A percentile compares a stretch with the other conserved stretches of the same genome.
phyloP scores from a whole-genome alignment of 1,140 invertebrate species.

The Formica selysi region DNA sequence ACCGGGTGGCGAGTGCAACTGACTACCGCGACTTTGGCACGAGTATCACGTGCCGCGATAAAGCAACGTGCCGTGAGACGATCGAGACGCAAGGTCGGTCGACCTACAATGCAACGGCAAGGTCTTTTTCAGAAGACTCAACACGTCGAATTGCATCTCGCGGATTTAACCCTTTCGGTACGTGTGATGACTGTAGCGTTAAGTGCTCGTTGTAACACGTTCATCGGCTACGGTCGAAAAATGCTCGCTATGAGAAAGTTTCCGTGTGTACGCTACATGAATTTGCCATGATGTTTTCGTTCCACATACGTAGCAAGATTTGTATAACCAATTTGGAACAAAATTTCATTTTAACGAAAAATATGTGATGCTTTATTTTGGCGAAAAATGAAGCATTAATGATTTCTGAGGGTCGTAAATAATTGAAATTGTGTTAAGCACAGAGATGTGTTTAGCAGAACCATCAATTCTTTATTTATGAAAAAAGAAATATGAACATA shows the following conservation, averaged over 20 bases:
- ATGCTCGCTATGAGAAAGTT: background rate
- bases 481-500: background rate
- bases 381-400: background rate
- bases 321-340: background rate
- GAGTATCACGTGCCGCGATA: slow-evolving; percentile 67
- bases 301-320: background rate
- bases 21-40: slow-evolving; percentile 66
- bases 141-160: slow-evolving; percentile 43
- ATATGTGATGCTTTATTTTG: background rate
- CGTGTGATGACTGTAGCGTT: slow-evolving; percentile 37
- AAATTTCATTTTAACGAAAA: background rate
- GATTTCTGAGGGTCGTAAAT: background rate
- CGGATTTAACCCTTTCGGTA: slow-evolving; percentile 41
- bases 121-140: slow-evolving; percentile 43
- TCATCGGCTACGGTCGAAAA: background rate
- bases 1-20: slow-evolving; percentile 52
- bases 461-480: background rate
- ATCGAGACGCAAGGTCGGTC: slow-evolving; percentile 44
- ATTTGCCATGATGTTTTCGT: background rate
- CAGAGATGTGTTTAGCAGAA: background rate
- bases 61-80: slow-evolving; percentile 57
- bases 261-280: background rate
- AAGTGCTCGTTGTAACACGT: slow-evolving; percentile 24
- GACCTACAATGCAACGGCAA: slow-evolving; percentile 39
- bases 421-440: background rate